Evolutionary conservation across 1,140 invertebrate genomes (phyloP).

Genomic region (Drosophila oshimai): DNA sequence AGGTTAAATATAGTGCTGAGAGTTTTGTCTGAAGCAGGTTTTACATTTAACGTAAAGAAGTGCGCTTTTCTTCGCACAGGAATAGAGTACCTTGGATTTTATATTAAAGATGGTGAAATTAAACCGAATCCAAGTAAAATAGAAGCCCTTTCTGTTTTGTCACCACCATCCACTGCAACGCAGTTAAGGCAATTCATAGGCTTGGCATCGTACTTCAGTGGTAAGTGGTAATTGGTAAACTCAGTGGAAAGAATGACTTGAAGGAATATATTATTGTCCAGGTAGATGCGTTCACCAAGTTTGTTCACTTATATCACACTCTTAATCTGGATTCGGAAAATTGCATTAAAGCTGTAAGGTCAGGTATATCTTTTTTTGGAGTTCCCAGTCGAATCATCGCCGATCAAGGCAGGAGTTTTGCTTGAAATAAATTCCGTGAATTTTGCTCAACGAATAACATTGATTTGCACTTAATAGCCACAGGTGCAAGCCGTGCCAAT

Average conservation of each 20-base stretch:
- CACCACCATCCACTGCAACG: neutral
- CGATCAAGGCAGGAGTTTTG: no score
- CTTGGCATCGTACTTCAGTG: neutral
- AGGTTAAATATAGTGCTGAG: neutral
- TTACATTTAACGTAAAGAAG: neutral
- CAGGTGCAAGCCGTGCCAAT: neutral
- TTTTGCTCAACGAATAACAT: neutral
- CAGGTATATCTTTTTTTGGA: neutral
- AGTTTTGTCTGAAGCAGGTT: neutral
- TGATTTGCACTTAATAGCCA: neutral
- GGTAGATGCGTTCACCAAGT: no score
- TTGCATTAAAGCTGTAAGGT: neutral
- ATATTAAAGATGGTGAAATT: neutral
- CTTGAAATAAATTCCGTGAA: neutral
- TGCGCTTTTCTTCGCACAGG: conserved; percentile 2
- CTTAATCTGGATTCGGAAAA: neutral
- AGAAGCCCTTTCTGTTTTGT: neutral
- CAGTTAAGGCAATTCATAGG: neutral
- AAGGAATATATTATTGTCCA: no score
- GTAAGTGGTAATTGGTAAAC: no score
- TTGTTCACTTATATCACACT: neutral
- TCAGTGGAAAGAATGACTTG: no score
- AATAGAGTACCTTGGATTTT: conserved; percentile 2
- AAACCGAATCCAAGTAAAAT: conserved; percentile 1
- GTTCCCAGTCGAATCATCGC: neutral